Evolutionary conservation across 2,113 vertebrate species (phyloP).

Genomic region (Sigmodon hispidus): DNA sequence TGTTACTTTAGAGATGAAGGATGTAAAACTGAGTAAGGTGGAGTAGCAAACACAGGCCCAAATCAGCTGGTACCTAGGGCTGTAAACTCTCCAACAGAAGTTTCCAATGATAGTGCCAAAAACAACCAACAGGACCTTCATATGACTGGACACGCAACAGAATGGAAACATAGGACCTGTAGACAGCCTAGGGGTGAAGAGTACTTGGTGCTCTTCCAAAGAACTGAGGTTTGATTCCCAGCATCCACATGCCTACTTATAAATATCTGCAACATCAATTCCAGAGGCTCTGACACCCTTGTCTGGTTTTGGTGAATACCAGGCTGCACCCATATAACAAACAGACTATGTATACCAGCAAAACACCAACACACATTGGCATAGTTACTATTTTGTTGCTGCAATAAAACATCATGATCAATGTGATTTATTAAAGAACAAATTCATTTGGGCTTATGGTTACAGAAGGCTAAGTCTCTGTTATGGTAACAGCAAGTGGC

Average conservation of each 20-base stretch:
- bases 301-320: background rate
- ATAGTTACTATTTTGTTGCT: background rate
- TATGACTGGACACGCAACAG: conserved; percentile 4
- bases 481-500: no score
- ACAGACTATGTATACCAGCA: no score
- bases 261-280: background rate
- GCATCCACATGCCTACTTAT: no score
- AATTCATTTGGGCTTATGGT: background rate
- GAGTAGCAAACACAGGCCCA: background rate
- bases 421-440: background rate
- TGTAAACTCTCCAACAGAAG: background rate
- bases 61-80: background rate
- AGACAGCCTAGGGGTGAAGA: background rate
- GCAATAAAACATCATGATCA: background rate
- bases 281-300: background rate
- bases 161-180: background rate
- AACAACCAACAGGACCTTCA: background rate
- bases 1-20: background rate
- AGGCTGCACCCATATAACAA: background rate
- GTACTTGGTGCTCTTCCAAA: background rate
- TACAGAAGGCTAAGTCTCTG: background rate
- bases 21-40: background rate
- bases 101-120: background rate
- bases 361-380: background rate
- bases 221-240: background rate